A percentile compares a stretch with the other conserved stretches of the same genome.
These are phyloP conservation scores for Sebastes schlegelii DNA, from an alignment of 2,113 vertebrate genomes.

Conservation along the genomic window DNA sequence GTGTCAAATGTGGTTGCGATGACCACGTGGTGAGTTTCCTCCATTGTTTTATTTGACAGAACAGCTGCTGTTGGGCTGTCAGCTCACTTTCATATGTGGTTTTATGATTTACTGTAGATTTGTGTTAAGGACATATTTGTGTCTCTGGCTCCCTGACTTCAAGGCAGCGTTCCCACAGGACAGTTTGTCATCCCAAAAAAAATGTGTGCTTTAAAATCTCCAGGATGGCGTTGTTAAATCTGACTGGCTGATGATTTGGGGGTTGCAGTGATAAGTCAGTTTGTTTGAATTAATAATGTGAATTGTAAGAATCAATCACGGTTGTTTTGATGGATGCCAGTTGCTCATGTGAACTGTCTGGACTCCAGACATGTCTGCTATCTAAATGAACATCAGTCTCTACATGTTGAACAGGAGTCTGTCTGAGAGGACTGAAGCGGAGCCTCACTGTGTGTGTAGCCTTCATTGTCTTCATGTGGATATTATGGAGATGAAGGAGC, in stretches of 20 bases:
- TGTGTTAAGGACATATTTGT: not conserved
- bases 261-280: not conserved
- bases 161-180: not conserved
- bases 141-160: not conserved
- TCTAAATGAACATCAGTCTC: slow-evolving; percentile 21
- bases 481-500: not conserved
- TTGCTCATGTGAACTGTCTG: slow-evolving; percentile 3
- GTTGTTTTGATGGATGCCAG: slow-evolving; percentile 29
- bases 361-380: not conserved
- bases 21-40: slow-evolving; percentile 38
- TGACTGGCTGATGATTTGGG: not conserved
- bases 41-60: slow-evolving; percentile 42
- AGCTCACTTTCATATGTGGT: slow-evolving; percentile 45
- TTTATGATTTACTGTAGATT: slow-evolving; percentile 34
- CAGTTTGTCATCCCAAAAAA: not conserved
- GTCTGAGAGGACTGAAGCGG: not conserved
- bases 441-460: not conserved
- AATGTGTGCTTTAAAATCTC: not conserved
- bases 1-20: slow-evolving; percentile 16
- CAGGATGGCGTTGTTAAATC: not conserved
- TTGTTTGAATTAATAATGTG: no score
- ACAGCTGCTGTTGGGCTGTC: slow-evolving; percentile 40
- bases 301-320: not conserved
- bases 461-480: not conserved
- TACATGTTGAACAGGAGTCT: not conserved